Base-by-base conservation (phyloP, 1,140 invertebrate genomes). In the Macrosteles quadrilineatus region DNA sequence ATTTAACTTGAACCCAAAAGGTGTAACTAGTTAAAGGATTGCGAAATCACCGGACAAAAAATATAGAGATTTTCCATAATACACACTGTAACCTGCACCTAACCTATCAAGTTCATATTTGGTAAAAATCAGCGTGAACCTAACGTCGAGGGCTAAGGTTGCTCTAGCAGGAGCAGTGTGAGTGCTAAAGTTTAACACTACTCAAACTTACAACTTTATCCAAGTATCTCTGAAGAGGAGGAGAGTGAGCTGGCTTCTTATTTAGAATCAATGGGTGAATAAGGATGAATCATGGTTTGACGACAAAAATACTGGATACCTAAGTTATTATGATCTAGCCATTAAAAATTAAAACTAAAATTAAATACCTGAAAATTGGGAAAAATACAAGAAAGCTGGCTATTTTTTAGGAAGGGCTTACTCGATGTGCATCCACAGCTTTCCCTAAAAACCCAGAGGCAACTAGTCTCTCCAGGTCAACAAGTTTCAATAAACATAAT, bases 311-410 rank as follows among this genome's bases (percentile, higher is more conserved):
- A 11, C 9, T 55, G 50, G 50, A 55, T 23, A 23, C 23, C 19
- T 11, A 19, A n/a, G n/a, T n/a, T n/a, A 6, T 19, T 55, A 55
- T 55, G 50, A 55, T 55, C 19, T 55, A 55, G 23, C 50, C 6
- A 23, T 55, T 11, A 55, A n/a, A n/a, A n/a, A n/a, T n/a, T n/a
- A 55, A 55, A 55, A 55, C 23, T 9, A 55, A 12, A 55, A 55
- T 6, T 6, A 55, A 23, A 55, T 55, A 23, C 50, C 50, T 55
- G 50, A n/a, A n/a, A 55, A 11, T 55, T 55, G 21, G 50, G 50
- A 55, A 55, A 55, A 55, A 55, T 6, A 55, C 9, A 55, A 55
- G 19, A 55, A 55, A 55, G 50, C 50, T 55, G 21, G 50, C 19
- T 55, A n/a, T n/a, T n/a, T n/a, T n/a, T n/a, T n/a, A n/a, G 50